Conservation (phyloP, 2,113 vertebrate species). For the Dendrocopos noguchii region DNA sequence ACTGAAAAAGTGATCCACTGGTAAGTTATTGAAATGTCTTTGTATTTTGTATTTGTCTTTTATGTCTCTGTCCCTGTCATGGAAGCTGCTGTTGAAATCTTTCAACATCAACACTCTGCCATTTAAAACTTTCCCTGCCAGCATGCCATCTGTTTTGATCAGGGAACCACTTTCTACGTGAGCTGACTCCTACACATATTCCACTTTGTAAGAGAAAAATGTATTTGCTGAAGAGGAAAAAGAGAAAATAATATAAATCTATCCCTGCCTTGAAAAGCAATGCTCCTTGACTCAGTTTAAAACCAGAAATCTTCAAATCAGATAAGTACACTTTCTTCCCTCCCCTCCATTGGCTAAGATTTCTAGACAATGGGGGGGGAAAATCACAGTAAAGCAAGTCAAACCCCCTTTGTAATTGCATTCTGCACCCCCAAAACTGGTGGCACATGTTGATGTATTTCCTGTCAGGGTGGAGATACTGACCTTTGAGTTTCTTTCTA, state of each 20-base stretch:
- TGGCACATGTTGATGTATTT: neutral
- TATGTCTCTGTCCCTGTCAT: slow-evolving; percentile 70
- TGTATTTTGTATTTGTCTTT: slow-evolving; percentile 70
- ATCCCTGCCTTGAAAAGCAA: slow-evolving; percentile 16
- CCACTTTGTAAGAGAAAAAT: slow-evolving; percentile 57
- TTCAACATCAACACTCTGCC: slow-evolving; percentile 74
- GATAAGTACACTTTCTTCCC: neutral
- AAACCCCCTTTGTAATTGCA: neutral
- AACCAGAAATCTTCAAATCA: neutral
- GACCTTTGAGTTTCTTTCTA: neutral
- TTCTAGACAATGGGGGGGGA: neutral
- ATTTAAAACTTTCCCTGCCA: slow-evolving; percentile 74
- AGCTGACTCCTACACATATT: slow-evolving; percentile 67
- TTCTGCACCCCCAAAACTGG: neutral
- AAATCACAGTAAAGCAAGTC: neutral
- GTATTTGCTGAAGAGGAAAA: slow-evolving; percentile 48
- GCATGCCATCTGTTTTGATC: slow-evolving; percentile 74
- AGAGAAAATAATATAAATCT: neutral
- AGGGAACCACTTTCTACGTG: slow-evolving; percentile 74
- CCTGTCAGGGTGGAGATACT: neutral
- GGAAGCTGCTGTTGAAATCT: slow-evolving; percentile 73
- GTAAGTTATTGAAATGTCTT: slow-evolving; percentile 63
- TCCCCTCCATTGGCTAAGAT: neutral
- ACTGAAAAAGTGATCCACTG: neutral
- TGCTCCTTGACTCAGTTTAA: neutral